Percentiles rank a stretch among this genome's conserved stretches.
phyloP scores from a whole-genome alignment of 2,113 vertebrate species.

The Bettongia penicillata region DNA sequence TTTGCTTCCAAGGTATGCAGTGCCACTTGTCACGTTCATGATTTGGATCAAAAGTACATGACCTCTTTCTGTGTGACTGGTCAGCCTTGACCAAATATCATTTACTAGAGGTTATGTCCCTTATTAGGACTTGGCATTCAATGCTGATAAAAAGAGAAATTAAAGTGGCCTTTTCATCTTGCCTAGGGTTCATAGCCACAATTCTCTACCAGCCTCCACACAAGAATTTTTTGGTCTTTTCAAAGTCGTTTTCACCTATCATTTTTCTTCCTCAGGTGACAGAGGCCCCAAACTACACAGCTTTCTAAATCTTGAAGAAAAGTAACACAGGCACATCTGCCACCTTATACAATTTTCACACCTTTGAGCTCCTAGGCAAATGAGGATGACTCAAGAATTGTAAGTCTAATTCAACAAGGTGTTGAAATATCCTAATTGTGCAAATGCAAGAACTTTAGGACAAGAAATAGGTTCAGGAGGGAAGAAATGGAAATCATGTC shows the following conservation, averaged over 20 bases:
- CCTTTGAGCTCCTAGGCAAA: slow-evolving; percentile 26
- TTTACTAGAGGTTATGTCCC: slow-evolving; percentile 65
- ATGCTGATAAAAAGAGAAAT: slow-evolving; percentile 12
- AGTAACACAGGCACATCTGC: neutral
- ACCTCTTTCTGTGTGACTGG: slow-evolving; percentile 64
- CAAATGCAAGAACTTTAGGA: slow-evolving; percentile 38
- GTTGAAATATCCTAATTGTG: slow-evolving; percentile 20
- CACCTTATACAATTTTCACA: slow-evolving; percentile 41
- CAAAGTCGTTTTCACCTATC: slow-evolving; percentile 31
- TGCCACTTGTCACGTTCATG: slow-evolving; percentile 51
- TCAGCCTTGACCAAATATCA: slow-evolving; percentile 66
- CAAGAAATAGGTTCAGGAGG: slow-evolving; percentile 42
- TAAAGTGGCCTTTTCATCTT: slow-evolving; percentile 40
- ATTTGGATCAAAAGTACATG: slow-evolving; percentile 63
- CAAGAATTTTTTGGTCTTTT: slow-evolving; percentile 34
- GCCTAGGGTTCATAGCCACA: slow-evolving; percentile 33
- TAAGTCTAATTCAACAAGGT: slow-evolving; percentile 51
- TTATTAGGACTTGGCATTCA: slow-evolving; percentile 64
- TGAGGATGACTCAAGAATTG: neutral
- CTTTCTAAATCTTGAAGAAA: slow-evolving; percentile 47
- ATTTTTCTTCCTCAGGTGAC: slow-evolving; percentile 13
- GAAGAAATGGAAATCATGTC: neutral
- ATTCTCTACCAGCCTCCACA: slow-evolving; percentile 51
- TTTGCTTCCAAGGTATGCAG: slow-evolving; percentile 48
- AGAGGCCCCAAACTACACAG: neutral